Percentiles rank a stretch among this genome's conserved stretches.
Conservation (phyloP, 30 jellyfish, hydroid and myxozoan genomes). For the Aurelia aurita region DNA sequence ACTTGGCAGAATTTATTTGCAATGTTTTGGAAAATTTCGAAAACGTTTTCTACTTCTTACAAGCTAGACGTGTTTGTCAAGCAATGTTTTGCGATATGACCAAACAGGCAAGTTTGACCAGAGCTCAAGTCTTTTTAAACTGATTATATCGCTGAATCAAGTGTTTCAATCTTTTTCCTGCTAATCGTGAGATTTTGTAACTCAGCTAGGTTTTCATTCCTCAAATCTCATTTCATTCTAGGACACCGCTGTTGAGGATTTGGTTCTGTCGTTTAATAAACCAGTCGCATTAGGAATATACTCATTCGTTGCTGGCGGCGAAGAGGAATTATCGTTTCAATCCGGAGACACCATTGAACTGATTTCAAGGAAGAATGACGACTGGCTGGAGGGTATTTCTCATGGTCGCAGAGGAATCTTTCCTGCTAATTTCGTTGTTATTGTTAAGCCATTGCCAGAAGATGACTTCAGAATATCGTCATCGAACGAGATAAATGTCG, state of each 20-base stretch:
- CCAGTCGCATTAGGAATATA: conserved; percentile 64
- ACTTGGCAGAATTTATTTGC: no score
- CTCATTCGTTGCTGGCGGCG: conserved; percentile 65
- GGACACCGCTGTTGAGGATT: conserved; percentile 20
- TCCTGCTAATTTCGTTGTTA: conserved; percentile 59
- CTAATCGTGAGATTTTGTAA: no score
- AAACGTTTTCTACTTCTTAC: no score
- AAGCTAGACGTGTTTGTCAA: no score
- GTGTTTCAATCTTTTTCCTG: no score
- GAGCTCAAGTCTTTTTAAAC: no score
- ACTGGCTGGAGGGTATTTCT: conserved; percentile 37
- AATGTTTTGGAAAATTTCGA: no score
- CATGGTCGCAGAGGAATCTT: conserved; percentile 49
- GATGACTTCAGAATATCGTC: background rate
- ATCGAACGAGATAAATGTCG: background rate
- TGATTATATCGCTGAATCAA: no score
- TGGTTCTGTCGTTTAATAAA: background rate
- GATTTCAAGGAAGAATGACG: conserved; percentile 15
- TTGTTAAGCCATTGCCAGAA: conserved; percentile 30
- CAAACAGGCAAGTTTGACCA: no score
- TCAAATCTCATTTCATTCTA: background rate
- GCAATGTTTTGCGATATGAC: no score
- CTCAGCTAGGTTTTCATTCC: no score
- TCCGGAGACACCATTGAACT: conserved; percentile 69
- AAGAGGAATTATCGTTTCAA: conserved; percentile 42